These are phyloP conservation scores for Pangasius sanitwongsei DNA, from an alignment of 2,797 vertebrate species.

Conservation along the genomic window DNA sequence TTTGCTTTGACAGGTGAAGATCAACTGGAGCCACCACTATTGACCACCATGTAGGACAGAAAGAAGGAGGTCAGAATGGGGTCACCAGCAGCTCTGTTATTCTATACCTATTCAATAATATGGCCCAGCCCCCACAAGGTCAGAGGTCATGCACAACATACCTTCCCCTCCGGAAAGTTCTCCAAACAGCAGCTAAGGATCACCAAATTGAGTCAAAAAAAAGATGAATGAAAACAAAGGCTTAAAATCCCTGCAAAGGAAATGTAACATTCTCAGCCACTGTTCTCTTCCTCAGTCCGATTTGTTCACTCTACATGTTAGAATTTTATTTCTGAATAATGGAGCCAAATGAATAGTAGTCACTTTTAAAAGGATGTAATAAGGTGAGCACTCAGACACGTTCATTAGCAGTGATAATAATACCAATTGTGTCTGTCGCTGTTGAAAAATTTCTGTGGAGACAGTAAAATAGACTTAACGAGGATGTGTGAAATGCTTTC, in stretches of 20 bases:
- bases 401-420: conserved; percentile 76
- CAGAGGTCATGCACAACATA: conserved; percentile 68
- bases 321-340: conserved; percentile 8
- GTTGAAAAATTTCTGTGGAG: conserved; percentile 78
- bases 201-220: conserved; percentile 52
- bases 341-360: conserved; percentile 10
- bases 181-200: conserved; percentile 61
- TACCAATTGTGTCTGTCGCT: conserved; percentile 80
- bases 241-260: conserved; percentile 11
- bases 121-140: conserved; percentile 60
- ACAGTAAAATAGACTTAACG: conserved; percentile 80
- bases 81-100: conserved; percentile 71
- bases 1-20: conserved; percentile 83
- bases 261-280: not conserved
- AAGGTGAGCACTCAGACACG: conserved; percentile 67
- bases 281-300: not conserved
- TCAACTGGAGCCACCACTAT: conserved; percentile 73
- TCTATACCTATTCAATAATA: conserved; percentile 77
- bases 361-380: conserved; percentile 60
- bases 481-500: conserved; percentile 77
- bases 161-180: conserved; percentile 64
- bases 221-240: conserved; percentile 22
- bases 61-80: conserved; percentile 65
- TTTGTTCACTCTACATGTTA: not conserved
- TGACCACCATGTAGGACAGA: conserved; percentile 71